phyloP scores from a whole-genome alignment of 2,113 vertebrate species.

The Heteronetta atricapilla region DNA sequence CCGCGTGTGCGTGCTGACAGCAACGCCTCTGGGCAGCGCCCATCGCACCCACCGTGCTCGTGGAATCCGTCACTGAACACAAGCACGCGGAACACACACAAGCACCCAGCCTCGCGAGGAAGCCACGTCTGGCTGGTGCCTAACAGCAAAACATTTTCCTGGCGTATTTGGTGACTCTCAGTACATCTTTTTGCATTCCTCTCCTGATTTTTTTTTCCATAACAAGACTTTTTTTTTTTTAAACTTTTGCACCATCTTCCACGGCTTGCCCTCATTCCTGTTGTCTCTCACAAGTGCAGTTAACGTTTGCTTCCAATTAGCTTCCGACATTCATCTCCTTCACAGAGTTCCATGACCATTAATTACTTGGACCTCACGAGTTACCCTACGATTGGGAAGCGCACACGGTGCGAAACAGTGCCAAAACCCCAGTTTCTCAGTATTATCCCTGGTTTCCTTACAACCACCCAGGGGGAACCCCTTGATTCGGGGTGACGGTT shows the following conservation, averaged over 20 bases:
- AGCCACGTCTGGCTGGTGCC: fast-evolving
- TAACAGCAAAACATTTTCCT: background rate
- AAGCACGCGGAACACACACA: background rate
- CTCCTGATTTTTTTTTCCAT: background rate
- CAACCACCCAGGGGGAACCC: background rate
- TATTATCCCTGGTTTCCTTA: background rate
- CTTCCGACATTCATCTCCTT: background rate
- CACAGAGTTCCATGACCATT: background rate
- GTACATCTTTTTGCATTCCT: background rate
- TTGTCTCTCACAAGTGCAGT: background rate
- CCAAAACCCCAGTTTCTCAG: background rate
- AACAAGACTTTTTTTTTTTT: background rate
- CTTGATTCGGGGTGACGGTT: background rate
- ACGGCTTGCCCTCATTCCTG: background rate
- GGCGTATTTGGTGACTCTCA: background rate
- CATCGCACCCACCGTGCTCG: background rate
- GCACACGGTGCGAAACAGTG: background rate
- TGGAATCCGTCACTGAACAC: background rate
- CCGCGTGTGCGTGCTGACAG: background rate
- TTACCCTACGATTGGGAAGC: background rate
- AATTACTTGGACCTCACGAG: background rate
- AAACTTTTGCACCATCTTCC: background rate
- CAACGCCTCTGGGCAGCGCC: background rate
- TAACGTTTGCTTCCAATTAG: background rate
- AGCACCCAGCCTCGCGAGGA: background rate